Evolutionary conservation across 2,888 invertebrate genomes (phyloP), one percentile per base, ranked within the genome.

Genomic region (Aleiodes leptofemur): DNA sequence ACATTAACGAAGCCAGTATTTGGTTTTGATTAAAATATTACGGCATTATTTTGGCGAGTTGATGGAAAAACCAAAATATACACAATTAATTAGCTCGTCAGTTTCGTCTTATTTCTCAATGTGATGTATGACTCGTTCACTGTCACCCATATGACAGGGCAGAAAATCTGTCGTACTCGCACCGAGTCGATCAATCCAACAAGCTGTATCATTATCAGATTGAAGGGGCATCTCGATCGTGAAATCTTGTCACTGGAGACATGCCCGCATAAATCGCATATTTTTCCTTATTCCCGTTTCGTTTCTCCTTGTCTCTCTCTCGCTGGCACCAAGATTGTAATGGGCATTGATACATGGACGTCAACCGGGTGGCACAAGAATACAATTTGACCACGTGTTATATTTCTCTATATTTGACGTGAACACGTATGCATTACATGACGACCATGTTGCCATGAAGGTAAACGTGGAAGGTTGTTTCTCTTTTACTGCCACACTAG

Each of bases 281-380:
- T 51, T 69, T 74, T 29, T 70, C 71, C 66, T 69, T 68, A 23
- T 23, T 55, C 76, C 57, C 57, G 51, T 23, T 50, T 34, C 23
- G 23, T 23, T 23, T 23, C 23, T 23, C 23, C 23, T 34, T 34
- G 4, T 34, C 34, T 34, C 55, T 61, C 61, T 11, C 59, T 64
- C 69, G 70, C 59, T 72, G 48, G 66, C 69, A 51, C 57, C 56
- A 73, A 78, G 76, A 81, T 81, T 82, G 83, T 86, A 86, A 86
- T 85, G 83, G 86, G 86, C 86, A 81, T 86, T 87, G 87, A 87
- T 87, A 83, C 85, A 86, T 86, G 84, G 86, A 79, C 81, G 82
- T 82, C 78, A 83, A 51, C 16, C 76, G 76, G 61, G 29, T 61
- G 51, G 70, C 68, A 55, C 43, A 56, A 51, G 73, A 64, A 73